Evolutionary conservation across 2,113 vertebrate genomes (phyloP).

Genomic region (Cyrtonyx montezumae): DNA sequence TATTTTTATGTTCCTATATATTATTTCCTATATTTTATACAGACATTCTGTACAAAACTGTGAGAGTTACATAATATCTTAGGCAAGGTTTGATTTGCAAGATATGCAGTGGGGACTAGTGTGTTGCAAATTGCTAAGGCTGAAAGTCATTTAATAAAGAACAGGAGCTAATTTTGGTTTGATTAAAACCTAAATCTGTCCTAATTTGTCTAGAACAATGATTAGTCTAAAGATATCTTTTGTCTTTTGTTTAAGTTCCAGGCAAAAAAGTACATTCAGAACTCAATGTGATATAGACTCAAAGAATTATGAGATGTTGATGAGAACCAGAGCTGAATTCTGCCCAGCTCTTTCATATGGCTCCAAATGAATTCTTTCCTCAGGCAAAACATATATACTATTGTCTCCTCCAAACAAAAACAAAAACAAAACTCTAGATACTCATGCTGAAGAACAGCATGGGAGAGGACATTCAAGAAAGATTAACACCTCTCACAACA

Average conservation of each 20-base stretch:
- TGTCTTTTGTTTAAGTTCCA: neutral
- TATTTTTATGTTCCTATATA: neutral
- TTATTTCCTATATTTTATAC: neutral
- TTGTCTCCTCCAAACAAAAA: neutral
- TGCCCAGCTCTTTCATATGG: neutral
- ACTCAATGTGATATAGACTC: neutral
- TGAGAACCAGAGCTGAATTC: neutral
- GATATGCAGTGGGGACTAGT: neutral
- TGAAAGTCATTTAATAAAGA: neutral
- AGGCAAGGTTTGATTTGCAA: neutral
- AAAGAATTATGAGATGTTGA: neutral
- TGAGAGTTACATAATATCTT: neutral
- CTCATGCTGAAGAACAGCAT: neutral
- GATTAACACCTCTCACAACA: neutral
- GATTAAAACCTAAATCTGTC: neutral
- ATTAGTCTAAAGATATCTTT: neutral
- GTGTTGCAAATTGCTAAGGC: neutral
- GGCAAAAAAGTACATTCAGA: neutral
- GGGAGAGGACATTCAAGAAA: neutral
- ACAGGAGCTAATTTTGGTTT: neutral
- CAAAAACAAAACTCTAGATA: neutral
- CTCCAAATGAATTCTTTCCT: neutral
- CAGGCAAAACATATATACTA: neutral
- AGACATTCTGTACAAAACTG: neutral
- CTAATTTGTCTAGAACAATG: neutral